These are phyloP conservation scores for Eugnorisma glareosa DNA, from an alignment of 2,888 invertebrate species.

Conservation along the genomic window DNA sequence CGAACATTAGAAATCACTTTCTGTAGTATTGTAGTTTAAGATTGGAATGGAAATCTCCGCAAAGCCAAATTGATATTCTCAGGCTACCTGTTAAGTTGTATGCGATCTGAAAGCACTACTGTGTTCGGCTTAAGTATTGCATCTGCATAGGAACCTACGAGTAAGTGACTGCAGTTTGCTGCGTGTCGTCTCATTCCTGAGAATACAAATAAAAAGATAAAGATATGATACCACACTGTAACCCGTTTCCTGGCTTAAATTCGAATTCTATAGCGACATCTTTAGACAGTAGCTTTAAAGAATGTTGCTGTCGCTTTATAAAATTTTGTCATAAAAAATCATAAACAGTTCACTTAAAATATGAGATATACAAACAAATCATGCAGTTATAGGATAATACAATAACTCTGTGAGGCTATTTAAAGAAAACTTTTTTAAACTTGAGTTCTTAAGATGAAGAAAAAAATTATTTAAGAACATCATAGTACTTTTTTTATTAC, in stretches of 20 bases:
- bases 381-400: neutral
- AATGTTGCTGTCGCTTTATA: no score
- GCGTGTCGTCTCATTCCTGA: conserved; percentile 1
- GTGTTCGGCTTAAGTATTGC: neutral
- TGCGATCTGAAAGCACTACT: neutral
- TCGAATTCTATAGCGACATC: neutral
- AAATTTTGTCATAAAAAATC: no score
- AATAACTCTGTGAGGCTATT: neutral
- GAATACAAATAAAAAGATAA: no score
- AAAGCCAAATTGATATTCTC: neutral
- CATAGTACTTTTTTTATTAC: neutral
- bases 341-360: no score
- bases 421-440: no score
- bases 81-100: neutral
- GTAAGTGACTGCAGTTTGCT: neutral
- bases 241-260: neutral
- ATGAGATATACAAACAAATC: neutral
- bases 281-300: neutral
- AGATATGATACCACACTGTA: neutral
- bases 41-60: neutral
- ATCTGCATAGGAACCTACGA: neutral
- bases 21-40: no score
- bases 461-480: neutral
- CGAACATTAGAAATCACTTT: no score
- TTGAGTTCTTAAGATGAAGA: no score